Conservation (phyloP, 2,888 invertebrate genomes). For the Labia minor region DNA sequence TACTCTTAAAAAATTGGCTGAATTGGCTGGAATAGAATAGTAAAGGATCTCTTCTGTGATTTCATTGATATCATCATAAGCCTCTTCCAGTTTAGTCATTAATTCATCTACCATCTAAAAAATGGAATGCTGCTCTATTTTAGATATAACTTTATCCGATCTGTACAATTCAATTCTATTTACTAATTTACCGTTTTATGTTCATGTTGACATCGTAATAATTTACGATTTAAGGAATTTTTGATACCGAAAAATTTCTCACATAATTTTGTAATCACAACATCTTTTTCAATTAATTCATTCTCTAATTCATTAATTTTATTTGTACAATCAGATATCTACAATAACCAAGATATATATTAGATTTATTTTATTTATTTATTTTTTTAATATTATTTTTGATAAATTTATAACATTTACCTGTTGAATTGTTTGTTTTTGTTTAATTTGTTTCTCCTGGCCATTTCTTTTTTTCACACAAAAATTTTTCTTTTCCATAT, state of each 20-base stretch:
- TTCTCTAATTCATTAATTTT: background rate
- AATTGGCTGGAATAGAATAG: background rate
- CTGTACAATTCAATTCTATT: no score
- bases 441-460: no score
- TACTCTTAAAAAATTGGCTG: background rate
- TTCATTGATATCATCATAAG: background rate
- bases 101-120: background rate
- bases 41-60: background rate
- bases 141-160: no score
- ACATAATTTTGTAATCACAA: background rate
- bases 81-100: background rate
- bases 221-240: background rate
- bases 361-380: background rate
- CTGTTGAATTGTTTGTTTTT: no score
- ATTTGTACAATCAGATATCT: background rate
- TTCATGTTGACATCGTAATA: background rate
- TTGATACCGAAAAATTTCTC: background rate
- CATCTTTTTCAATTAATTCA: background rate
- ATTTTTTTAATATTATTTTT: background rate
- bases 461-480: no score
- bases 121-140: no score
- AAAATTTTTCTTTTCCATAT: no score
- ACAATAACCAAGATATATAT: background rate
- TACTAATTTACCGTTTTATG: background rate
- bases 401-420: no score